phyloP scores from a whole-genome alignment of 2,113 vertebrate species.

The Cephalopholis sonnerati region DNA sequence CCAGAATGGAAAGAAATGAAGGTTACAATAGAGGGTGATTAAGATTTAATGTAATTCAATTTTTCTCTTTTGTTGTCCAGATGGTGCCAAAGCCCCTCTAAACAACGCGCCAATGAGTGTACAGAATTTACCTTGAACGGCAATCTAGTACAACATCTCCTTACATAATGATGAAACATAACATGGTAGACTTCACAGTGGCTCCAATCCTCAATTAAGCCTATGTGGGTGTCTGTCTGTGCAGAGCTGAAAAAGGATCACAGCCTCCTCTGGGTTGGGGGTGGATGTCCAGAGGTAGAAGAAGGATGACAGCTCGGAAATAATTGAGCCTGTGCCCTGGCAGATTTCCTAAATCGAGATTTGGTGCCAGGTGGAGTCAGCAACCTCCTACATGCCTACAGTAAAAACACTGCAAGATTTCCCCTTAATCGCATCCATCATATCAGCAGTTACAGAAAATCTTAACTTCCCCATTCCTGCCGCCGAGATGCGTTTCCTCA shows the following conservation, averaged over 20 bases:
- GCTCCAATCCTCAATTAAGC: slow-evolving; percentile 13
- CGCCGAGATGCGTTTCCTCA: slow-evolving; percentile 35
- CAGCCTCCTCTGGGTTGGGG: not conserved
- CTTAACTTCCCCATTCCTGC: slow-evolving; percentile 31
- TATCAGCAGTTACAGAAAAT: slow-evolving; percentile 23
- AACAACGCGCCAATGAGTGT: not conserved
- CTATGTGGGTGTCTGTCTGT: slow-evolving; percentile 16
- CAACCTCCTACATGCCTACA: slow-evolving; percentile 7
- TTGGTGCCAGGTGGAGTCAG: slow-evolving; percentile 14
- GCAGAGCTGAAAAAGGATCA: slow-evolving; percentile 34
- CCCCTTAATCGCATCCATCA: slow-evolving; percentile 13
- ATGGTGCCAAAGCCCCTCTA: slow-evolving; percentile 11
- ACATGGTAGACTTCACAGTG: not conserved
- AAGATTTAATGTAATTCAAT: slow-evolving; percentile 34
- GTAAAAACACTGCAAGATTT: slow-evolving; percentile 35
- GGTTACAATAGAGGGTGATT: slow-evolving; percentile 47
- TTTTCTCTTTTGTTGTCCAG: slow-evolving; percentile 12
- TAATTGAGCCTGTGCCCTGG: slow-evolving; percentile 21
- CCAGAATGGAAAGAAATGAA: slow-evolving; percentile 44
- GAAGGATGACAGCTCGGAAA: slow-evolving; percentile 34
- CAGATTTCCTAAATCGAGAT: slow-evolving; percentile 27
- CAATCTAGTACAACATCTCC: not conserved
- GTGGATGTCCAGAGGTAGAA: slow-evolving; percentile 33
- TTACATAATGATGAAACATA: slow-evolving; percentile 7
- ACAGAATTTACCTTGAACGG: slow-evolving; percentile 16